phyloP scores from a whole-genome alignment of 1,140 invertebrate species.

The Pectinophora gossypiella region DNA sequence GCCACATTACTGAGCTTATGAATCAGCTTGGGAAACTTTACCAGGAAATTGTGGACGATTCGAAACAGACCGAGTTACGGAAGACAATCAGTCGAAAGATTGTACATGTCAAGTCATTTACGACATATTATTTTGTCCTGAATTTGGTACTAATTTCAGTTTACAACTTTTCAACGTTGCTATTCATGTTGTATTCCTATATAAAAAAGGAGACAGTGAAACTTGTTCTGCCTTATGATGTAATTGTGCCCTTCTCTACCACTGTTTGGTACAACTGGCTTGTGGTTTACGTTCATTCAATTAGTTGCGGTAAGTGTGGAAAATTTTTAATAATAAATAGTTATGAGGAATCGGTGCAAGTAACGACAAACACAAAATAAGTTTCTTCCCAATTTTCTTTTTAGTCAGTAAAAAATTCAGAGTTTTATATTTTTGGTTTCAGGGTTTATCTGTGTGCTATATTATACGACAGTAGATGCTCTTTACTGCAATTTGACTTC shows the following conservation, averaged over 20 bases:
- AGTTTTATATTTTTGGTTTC: no score
- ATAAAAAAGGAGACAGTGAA: conserved; percentile 20
- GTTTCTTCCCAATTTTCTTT: no score
- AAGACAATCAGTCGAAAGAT: conserved; percentile 30
- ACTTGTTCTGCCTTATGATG: conserved; percentile 37
- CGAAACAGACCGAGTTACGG: conserved; percentile 22
- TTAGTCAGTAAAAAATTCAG: no score
- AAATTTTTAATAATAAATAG: no score
- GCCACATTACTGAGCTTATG: conserved; percentile 32
- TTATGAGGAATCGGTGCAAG: no score
- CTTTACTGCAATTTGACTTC: conserved; percentile 45
- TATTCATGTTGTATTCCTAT: conserved; percentile 38
- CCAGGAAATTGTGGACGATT: conserved; percentile 18
- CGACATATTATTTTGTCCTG: conserved; percentile 45
- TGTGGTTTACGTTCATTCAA: conserved; percentile 36
- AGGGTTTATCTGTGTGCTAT: conserved; percentile 46
- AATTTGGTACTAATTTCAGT: conserved; percentile 40
- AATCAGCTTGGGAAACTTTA: conserved; percentile 25
- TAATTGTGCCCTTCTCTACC: conserved; percentile 38
- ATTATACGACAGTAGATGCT: conserved; percentile 39
- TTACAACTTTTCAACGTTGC: conserved; percentile 44
- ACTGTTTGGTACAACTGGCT: conserved; percentile 33
- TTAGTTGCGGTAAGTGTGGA: conserved; percentile 39
- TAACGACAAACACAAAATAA: no score
- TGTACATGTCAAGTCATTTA: conserved; percentile 28